Percentiles rank a stretch among this genome's conserved stretches.
Evolutionary conservation across 2,888 invertebrate species (phyloP).

Genomic region (Torymus aiolomorphi): DNA sequence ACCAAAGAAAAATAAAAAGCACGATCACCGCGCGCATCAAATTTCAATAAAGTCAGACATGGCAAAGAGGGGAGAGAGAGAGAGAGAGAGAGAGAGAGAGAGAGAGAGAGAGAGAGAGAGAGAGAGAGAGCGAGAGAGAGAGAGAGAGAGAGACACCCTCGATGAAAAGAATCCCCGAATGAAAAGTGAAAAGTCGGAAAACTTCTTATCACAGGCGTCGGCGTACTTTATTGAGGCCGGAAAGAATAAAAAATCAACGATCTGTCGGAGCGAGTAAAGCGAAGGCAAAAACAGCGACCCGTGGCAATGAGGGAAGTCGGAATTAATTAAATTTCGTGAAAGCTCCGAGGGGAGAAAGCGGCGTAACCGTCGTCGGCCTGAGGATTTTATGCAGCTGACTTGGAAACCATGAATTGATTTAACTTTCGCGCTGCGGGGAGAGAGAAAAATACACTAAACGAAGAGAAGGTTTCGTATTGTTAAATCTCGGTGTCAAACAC

Average conservation of each 20-base stretch:
- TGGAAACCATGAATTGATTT: slow-evolving; percentile 52
- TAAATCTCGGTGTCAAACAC: slow-evolving; percentile 41
- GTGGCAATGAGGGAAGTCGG: slow-evolving; percentile 1
- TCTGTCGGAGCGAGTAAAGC: neutral
- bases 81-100: too few species aligned
- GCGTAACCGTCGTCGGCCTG: neutral
- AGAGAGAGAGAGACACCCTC: neutral
- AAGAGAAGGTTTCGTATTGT: slow-evolving; percentile 33
- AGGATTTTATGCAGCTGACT: slow-evolving; percentile 20
- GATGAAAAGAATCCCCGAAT: neutral
- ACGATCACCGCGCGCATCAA: too few species aligned
- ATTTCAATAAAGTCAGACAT: too few species aligned
- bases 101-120: too few species aligned
- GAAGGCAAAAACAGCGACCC: slow-evolving; percentile 2
- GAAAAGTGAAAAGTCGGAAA: neutral
- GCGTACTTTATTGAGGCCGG: slow-evolving; percentile 5
- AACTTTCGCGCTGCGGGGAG: slow-evolving; percentile 8
- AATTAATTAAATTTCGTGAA: slow-evolving; percentile 50
- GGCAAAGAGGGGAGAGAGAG: too few species aligned
- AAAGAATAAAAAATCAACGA: slow-evolving; percentile 25
- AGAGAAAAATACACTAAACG: neutral
- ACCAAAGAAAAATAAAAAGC: too few species aligned
- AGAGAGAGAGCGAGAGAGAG: too few species aligned
- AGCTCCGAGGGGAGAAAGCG: neutral
- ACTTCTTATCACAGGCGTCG: slow-evolving; percentile 5